Evolutionary conservation across 2,113 vertebrate genomes (phyloP), one percentile per base, ranked within the genome.

Genomic region (Tapirus terrestris): DNA sequence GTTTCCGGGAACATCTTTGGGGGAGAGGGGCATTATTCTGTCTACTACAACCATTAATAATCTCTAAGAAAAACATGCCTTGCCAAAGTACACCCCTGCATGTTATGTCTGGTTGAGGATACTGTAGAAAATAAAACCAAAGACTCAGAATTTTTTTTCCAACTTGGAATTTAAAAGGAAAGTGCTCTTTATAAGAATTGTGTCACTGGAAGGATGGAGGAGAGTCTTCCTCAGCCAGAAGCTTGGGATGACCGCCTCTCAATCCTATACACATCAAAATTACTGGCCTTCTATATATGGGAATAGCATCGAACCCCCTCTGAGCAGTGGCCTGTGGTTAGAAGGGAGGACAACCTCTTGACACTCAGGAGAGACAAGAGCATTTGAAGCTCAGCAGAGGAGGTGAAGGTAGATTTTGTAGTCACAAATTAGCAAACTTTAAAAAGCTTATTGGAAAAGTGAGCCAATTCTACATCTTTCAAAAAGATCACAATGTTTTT

Each of bases 361-460:
- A 91, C 13, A 17, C 6, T 48, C 29, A 82, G 33, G 93, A 89
- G 58, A 56, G 5, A 89, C 3, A 21, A 77, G 53, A 92, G 7
- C 53, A 65, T 72, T 58, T 86, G 45, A 63, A 45, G 14, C 73
- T 80, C 23, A 67, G 83, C 18, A 45, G 18, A 94, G 31, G 72
- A 67, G 56, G n/a, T 18, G 18, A 72, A 84, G 33, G 45, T 48
- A 76, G 79, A 85, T 45, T 93, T 68, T 91, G 11, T 92, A 58
- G 77, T 85, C 31, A 36, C 75, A 80, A 92, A 43, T 83, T 63
- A 67, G 48, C 18, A 70, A 87, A 31, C 18, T 83, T 90, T 72
- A 86, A 95, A 93, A 96, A 79, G 20, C 0, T 75, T 82, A 79
- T 85, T 86, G 70, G 31, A 27, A n/a, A 73, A 95, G 16, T 95